Conservation (phyloP, 2,113 vertebrate species). For the Anarhynchus alexandrinus region DNA sequence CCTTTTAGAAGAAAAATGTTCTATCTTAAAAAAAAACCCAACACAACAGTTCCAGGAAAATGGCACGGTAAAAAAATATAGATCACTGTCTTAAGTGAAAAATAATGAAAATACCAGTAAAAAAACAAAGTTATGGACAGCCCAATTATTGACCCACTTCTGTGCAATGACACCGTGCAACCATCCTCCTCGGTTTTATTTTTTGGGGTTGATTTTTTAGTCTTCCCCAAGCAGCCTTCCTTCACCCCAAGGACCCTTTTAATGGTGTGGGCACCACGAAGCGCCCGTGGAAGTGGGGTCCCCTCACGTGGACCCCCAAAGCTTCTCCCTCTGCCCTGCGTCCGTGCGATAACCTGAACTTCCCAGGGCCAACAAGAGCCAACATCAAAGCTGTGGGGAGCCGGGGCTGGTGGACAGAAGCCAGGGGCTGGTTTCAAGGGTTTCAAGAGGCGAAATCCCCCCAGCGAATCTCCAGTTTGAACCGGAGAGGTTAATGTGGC, state of each 20-base stretch:
- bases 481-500: slow-evolving; percentile 6
- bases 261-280: neutral
- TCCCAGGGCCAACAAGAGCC: neutral
- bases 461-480: slow-evolving; percentile 46
- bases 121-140: neutral
- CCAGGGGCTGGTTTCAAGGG: neutral
- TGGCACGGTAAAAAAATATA: neutral
- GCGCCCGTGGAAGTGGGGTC: rapidly evolving
- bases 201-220: neutral
- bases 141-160: neutral
- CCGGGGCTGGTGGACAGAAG: neutral
- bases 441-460: neutral
- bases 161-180: too few species aligned
- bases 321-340: neutral
- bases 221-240: neutral
- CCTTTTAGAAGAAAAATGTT: neutral
- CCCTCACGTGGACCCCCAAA: neutral
- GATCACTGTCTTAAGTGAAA: neutral
- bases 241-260: neutral
- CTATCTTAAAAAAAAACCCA: neutral
- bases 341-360: neutral
- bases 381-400: slow-evolving; percentile 2
- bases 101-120: neutral
- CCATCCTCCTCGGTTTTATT: neutral
- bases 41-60: neutral